Evolutionary conservation across 2,113 vertebrate species (phyloP), one percentile per base, ranked within the genome.

Genomic region (Solenodon paradoxus): DNA sequence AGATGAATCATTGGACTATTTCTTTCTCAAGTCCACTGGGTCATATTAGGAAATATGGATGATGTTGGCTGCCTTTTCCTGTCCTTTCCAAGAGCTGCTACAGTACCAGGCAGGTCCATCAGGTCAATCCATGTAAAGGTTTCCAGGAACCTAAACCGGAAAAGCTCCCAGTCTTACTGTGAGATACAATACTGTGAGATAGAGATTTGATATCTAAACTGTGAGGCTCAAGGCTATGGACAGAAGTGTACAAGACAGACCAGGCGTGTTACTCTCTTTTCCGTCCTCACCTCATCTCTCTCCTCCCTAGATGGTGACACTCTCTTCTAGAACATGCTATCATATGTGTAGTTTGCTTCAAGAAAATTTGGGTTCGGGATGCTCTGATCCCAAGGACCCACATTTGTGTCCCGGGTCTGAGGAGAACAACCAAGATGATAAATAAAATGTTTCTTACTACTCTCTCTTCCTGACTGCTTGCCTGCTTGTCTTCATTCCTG

Each of bases 1-100:
- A 69, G 79, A 97, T 97, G 96, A 97, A 89, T 97, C 96, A 97
- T 3, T 93, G 75, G 68, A 42, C 68, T 96, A 94, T 93, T 97
- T 96, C 68, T 96, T 97, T 96, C 94, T 96, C 96, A 87, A 84
- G 22, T 95, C 94, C 83, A 89, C 92, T 95, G 97, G 95, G 96
- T 93, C 75, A 61, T 20, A 96, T 97, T 96, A 95, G 87, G 64
- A 96, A 94, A 96, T 92, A 94, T 45, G 47, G 78, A 96, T 42
- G 63, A 82, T 94, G 22, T 80, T 87, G 69, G 92, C 90, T 91
- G 72, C 20, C 69, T 96, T 96, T 96, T 92, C 72, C 38, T 94
- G 51, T 89, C 57, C 90, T 96, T 92, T 94, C 69, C 57, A 96
- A 96, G 84, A 89, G 49, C 79, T 93, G 69, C 57, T 88, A 79